phyloP scores from a whole-genome alignment of 2,888 invertebrate species.

The Resseliella maxima region DNA sequence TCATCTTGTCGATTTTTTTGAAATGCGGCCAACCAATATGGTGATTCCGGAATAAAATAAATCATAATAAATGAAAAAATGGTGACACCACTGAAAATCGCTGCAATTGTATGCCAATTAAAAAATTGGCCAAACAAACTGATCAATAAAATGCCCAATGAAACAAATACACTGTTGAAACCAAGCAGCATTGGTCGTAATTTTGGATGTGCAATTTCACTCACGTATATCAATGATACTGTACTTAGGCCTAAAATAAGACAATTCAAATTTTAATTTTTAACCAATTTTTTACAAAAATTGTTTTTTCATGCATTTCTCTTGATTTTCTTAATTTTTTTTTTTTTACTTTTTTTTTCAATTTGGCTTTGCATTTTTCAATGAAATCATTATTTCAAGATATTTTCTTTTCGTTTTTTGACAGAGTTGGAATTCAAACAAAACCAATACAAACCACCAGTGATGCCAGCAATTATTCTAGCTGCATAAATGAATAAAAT shows the following conservation, averaged over 20 bases:
- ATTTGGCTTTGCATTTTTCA: too few species aligned
- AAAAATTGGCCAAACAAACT: slow-evolving; percentile 69
- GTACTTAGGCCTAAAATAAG: slow-evolving; percentile 68
- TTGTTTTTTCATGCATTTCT: too few species aligned
- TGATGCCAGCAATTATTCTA: slow-evolving; percentile 70
- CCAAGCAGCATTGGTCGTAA: slow-evolving; percentile 71
- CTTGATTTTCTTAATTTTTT: too few species aligned
- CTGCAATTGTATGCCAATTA: slow-evolving; percentile 69
- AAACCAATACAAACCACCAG: slow-evolving; percentile 65
- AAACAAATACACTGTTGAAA: slow-evolving; percentile 71
- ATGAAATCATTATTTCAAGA: too few species aligned
- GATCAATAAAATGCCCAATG: slow-evolving; percentile 71
- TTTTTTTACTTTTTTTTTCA: too few species aligned
- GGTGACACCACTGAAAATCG: slow-evolving; percentile 66
- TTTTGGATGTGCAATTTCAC: slow-evolving; percentile 71
- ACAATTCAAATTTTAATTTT: too few species aligned
- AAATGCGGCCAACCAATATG: slow-evolving; percentile 71
- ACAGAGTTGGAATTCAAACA: neutral
- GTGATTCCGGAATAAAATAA: slow-evolving; percentile 70
- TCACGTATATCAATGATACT: slow-evolving; percentile 70
- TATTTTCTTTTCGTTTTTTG: too few species aligned
- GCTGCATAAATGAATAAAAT: slow-evolving; percentile 69
- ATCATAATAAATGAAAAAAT: slow-evolving; percentile 64
- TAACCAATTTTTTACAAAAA: too few species aligned
- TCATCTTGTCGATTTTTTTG: slow-evolving; percentile 62